A percentile compares a stretch with the other conserved stretches of the same genome.
Conservation (phyloP, 2,113 vertebrate species). For the Otolemur garnettii region DNA sequence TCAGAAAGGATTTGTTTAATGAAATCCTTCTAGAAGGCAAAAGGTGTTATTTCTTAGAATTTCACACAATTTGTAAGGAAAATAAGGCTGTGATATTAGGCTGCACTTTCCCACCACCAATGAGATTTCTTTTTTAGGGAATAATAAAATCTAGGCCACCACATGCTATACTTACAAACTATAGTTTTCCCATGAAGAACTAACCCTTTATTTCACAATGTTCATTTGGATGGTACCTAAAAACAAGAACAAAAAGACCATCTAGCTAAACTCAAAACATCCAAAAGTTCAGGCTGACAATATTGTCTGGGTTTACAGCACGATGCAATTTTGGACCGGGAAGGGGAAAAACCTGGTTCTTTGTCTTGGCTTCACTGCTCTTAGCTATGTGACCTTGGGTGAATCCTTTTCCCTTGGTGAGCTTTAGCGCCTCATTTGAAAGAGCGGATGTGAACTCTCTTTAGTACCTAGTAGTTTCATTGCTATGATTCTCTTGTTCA, state of each 20-base stretch:
- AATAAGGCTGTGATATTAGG: not conserved
- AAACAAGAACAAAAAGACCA: not conserved
- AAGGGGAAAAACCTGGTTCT: not conserved
- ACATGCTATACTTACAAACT: not conserved
- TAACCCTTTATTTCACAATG: not conserved
- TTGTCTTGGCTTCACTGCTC: not conserved
- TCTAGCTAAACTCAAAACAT: not conserved
- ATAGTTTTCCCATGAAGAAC: not conserved
- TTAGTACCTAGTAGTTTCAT: not conserved
- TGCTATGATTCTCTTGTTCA: not conserved
- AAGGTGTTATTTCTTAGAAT: not conserved
- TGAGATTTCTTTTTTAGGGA: not conserved
- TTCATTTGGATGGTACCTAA: not conserved
- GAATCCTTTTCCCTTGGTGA: not conserved
- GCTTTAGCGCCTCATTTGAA: not conserved
- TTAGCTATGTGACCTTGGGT: not conserved
- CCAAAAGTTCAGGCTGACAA: not conserved
- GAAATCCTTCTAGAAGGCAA: not conserved
- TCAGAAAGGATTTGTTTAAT: not conserved
- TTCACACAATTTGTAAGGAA: not conserved
- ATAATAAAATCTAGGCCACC: not conserved
- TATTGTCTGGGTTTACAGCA: not conserved
- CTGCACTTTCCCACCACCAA: not conserved
- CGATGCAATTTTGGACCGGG: not conserved
- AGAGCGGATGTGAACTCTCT: not conserved